phyloP scores from a whole-genome alignment of 2,888 invertebrate genomes.

The Macrophya alboannulata region DNA sequence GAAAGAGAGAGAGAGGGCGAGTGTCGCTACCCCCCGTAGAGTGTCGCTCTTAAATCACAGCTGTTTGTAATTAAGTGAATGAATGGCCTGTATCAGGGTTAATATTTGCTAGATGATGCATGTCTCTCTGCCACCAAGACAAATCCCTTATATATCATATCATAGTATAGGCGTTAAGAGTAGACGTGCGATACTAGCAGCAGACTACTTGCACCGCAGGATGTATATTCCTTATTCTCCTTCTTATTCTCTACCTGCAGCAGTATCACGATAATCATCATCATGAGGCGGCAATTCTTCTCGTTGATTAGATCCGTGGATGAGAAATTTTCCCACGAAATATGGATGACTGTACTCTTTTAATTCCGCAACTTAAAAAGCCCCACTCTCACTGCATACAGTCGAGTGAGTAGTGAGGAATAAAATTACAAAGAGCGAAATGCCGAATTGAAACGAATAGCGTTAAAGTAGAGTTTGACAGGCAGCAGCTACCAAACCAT shows the following conservation, averaged over 20 bases:
- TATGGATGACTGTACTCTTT: too few species aligned
- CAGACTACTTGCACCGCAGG: constrained; percentile 18
- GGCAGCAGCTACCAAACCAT: constrained; percentile 62
- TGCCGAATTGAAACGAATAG: constrained; percentile 71
- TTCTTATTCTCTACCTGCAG: neutral
- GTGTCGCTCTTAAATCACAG: constrained; percentile 79
- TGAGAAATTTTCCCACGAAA: neutral
- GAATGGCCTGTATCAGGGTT: constrained; percentile 80
- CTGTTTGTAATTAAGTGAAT: constrained; percentile 80
- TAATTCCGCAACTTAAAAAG: too few species aligned
- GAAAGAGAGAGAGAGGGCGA: neutral
- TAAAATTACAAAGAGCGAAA: constrained; percentile 64
- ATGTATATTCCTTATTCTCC: neutral
- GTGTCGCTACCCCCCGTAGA: constrained; percentile 70
- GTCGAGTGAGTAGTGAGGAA: constrained; percentile 40
- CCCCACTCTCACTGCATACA: too few species aligned
- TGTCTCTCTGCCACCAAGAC: constrained; percentile 77
- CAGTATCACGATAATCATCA: neutral
- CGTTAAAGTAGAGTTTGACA: constrained; percentile 57
- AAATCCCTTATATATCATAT: constrained; percentile 80
- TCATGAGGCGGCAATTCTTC: neutral
- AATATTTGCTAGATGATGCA: constrained; percentile 80
- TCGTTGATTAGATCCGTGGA: neutral
- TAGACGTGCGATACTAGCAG: constrained; percentile 58
- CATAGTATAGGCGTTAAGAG: constrained; percentile 71